phyloP scores from a whole-genome alignment of 2,113 vertebrate species.

The Chamaetylas fuelleborni region DNA sequence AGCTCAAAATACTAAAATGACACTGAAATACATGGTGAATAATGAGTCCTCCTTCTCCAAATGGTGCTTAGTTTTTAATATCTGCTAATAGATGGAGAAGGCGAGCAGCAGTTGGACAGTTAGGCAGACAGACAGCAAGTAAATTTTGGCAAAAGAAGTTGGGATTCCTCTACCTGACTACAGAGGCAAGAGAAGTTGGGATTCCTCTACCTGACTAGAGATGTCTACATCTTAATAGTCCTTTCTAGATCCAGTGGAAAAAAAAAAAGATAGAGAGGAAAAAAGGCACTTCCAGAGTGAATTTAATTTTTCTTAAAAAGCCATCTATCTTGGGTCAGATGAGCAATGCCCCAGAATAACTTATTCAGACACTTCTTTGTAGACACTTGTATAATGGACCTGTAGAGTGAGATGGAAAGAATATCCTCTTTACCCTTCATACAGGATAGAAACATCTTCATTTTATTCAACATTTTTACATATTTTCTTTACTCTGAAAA shows the following conservation, averaged over 20 bases:
- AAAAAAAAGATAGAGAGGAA: not conserved
- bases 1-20: not conserved
- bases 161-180: not conserved
- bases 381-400: not conserved
- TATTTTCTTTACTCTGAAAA: not conserved
- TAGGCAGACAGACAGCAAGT: not conserved
- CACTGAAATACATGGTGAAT: not conserved
- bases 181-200: not conserved
- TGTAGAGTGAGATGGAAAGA: accelerated
- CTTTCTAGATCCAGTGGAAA: not conserved
- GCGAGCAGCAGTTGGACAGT: not conserved
- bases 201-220: not conserved
- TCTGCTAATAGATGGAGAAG: not conserved
- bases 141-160: not conserved
- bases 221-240: not conserved
- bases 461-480: not conserved
- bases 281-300: not conserved
- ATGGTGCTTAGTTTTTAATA: not conserved
- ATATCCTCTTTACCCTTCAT: not conserved
- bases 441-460: not conserved
- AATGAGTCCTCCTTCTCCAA: not conserved
- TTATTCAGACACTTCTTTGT: not conserved
- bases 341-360: not conserved
- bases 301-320: not conserved
- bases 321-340: not conserved